Base-by-base conservation (phyloP, 30 jellyfish, hydroid and myxozoan species). In the Pelagia noctiluca region DNA sequence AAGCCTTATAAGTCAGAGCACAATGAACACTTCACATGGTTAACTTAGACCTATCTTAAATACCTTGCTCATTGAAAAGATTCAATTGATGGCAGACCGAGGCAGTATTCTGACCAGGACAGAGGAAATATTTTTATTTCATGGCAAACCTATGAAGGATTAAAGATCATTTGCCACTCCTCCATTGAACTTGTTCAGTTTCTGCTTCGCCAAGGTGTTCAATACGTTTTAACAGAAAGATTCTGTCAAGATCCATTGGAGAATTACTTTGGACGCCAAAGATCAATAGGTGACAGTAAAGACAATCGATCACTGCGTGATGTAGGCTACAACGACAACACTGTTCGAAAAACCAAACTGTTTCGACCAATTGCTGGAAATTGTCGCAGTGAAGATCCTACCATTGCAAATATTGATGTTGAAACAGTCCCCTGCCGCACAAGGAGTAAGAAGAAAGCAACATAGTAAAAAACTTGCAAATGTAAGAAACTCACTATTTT, bases 1-100 rank as follows among this genome's bases (percentile, higher is more conserved):
- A 54, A 31, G 67, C 92, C 92, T 25, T 82, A 38, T 69, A 29
- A 31, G 1, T 23, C 65, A 22, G 18, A 66, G 29, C 32, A 82
- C 8, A 87, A 82, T 71, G 80, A 33, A 25, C 48, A 79, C 25
- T 82, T 82, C 48, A 16, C n/a, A 26, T 85, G 90, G 90, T 75
- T 72, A 68, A 49, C 18, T 26, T 77, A 85, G 0, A 47, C 38
- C 19, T 85, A 57, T 33, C 84, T 85, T 48, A 32, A 29, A 26
- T 85, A 85, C 19, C 47, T 68, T 36, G 35, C 66, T 18, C 3
- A 68, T 29, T 68, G 82, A 70, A 68, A 68, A 68, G 69, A 68
- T 35, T 68, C 82, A 32, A 29, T 68, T 68, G 77, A 68, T 18
- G 82, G 71, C 13, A 68, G 82, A 68, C 82, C 68, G n/a, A 30